Conservation (phyloP, 2,113 vertebrate species). For the Limanda limanda region DNA sequence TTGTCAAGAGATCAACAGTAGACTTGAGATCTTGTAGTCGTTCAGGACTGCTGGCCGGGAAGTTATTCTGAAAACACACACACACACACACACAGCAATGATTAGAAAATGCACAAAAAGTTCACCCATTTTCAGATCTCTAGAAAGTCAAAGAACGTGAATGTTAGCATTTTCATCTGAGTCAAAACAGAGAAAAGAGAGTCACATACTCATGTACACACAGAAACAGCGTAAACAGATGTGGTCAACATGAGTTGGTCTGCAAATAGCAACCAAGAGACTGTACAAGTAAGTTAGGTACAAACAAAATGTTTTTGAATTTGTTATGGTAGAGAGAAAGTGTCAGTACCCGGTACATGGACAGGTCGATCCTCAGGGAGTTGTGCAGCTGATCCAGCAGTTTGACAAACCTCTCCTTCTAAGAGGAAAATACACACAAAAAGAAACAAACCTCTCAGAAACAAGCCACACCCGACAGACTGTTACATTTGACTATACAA, state of each 20-base stretch:
- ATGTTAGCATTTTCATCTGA: neutral
- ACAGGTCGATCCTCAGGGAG: slow-evolving; percentile 95
- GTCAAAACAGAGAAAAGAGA: slow-evolving; percentile 1
- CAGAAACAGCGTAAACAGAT: slow-evolving; percentile 6
- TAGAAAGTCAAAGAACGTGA: neutral
- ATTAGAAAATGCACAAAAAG: slow-evolving; percentile 8
- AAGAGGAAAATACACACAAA: slow-evolving; percentile 34
- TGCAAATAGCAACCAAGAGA: neutral
- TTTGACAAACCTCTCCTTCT: slow-evolving; percentile 99
- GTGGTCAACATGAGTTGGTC: neutral
- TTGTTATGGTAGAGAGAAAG: slow-evolving; percentile 8
- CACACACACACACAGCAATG: neutral
- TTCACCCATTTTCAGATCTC: neutral
- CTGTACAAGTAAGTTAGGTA: neutral
- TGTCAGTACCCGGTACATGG: slow-evolving; percentile 94
- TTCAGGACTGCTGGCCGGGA: slow-evolving; percentile 96
- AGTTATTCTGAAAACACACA: slow-evolving; percentile 90
- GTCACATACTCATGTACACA: neutral
- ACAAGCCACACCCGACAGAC: neutral
- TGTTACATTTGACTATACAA: slow-evolving; percentile 39
- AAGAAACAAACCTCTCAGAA: slow-evolving; percentile 43
- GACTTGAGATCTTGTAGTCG: slow-evolving; percentile 97
- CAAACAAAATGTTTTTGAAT: neutral
- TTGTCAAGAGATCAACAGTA: slow-evolving; percentile 97
- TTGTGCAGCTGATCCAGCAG: slow-evolving; percentile 98